Evolutionary conservation across 2,888 invertebrate genomes (phyloP).

Genomic region (Cordilura impudica): DNA sequence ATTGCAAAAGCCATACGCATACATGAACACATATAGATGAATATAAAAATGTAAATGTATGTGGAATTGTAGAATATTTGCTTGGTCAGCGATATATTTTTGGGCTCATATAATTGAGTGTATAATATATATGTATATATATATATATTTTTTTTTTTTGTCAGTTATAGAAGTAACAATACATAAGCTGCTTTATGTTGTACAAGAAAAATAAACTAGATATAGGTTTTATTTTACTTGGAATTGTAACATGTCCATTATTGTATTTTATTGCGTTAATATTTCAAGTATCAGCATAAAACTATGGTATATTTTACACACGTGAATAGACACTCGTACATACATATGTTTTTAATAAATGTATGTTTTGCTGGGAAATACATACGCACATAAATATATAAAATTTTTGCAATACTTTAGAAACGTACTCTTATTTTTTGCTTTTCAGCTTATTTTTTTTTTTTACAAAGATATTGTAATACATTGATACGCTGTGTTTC

Average conservation of each 20-base stretch:
- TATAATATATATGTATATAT: neutral
- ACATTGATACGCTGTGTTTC: no score
- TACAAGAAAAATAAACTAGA: neutral
- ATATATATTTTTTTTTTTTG: neutral
- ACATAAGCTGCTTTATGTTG: constrained; percentile 37
- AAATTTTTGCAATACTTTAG: no score
- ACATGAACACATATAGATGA: neutral
- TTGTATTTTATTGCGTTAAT: constrained; percentile 56
- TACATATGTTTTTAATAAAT: neutral
- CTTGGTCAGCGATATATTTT: constrained; percentile 42
- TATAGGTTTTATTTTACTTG: constrained; percentile 20
- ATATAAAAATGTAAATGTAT: no score
- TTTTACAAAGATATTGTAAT: no score
- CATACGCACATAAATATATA: no score
- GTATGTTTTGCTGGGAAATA: no score
- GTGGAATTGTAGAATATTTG: constrained; percentile 12
- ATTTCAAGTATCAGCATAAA: constrained; percentile 48
- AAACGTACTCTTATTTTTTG: no score
- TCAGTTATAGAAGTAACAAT: constrained; percentile 35
- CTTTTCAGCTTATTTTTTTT: no score
- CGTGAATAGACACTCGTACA: neutral
- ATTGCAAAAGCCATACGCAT: neutral
- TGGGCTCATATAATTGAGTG: constrained; percentile 13
- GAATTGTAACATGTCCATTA: constrained; percentile 57
- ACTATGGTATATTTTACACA: constrained; percentile 15